A percentile compares a stretch with the other conserved stretches of the same genome.
phyloP scores from a whole-genome alignment of 1,140 invertebrate species.

The Cydia strobilella region DNA sequence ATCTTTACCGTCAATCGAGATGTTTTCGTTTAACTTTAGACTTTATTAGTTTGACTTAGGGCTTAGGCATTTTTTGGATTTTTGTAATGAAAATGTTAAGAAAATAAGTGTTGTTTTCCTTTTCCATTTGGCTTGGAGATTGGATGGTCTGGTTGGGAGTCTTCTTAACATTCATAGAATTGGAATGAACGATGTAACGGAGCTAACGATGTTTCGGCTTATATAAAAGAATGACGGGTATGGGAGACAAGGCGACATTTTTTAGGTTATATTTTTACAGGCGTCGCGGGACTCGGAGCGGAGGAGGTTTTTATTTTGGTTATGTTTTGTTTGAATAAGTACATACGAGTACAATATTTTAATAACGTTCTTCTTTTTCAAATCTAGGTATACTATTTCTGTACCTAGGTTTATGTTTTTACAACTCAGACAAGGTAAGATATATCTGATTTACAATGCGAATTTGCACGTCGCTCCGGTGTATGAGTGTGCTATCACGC shows the following conservation, averaged over 20 bases:
- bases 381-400: no score
- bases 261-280: background rate
- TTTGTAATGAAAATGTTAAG: background rate
- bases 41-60: background rate
- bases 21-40: conserved; percentile 7
- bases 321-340: no score
- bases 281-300: no score
- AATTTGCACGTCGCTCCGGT: no score
- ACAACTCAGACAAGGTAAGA: no score
- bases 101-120: conserved; percentile 25
- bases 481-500: no score
- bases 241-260: background rate
- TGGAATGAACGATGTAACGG: conserved; percentile 9
- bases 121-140: conserved; percentile 25
- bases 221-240: background rate
- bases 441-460: no score
- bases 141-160: conserved; percentile 13
- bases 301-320: no score
- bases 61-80: background rate
- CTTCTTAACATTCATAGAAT: conserved; percentile 25
- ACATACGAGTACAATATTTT: no score
- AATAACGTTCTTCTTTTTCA: no score
- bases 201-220: conserved; percentile 15
- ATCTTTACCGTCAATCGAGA: conserved; percentile 39
- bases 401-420: no score